Conservation (phyloP, 2,797 vertebrate species). For the Paguma larvata region DNA sequence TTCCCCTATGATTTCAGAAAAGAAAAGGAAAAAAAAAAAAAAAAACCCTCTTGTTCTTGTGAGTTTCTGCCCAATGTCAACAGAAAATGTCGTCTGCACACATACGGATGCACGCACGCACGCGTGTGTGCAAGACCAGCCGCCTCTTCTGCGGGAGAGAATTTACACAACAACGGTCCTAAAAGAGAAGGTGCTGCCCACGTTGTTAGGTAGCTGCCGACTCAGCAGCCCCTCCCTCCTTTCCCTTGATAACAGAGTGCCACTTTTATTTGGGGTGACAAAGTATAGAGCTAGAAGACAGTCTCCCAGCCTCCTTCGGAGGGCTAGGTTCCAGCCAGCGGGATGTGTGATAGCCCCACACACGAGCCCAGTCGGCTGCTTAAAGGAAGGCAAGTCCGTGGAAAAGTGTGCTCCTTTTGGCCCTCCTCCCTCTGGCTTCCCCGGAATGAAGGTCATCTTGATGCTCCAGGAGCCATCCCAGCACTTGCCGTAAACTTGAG, state of each 20-base stretch:
- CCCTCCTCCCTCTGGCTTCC: background rate
- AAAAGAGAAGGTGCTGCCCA: background rate
- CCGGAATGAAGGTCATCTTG: background rate
- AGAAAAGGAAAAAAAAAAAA: background rate
- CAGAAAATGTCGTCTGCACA: background rate
- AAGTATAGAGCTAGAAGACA: background rate
- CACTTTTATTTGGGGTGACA: background rate
- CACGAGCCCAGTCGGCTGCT: background rate
- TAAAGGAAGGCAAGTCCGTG: background rate
- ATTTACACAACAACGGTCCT: background rate
- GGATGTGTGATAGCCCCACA: background rate
- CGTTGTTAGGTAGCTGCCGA: background rate
- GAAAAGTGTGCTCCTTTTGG: background rate
- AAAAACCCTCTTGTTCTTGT: background rate
- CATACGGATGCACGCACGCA: rapidly evolving
- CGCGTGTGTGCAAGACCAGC: background rate
- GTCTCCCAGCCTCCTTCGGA: background rate
- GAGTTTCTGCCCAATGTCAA: conserved; percentile 38
- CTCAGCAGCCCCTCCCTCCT: no score
- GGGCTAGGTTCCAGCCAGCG: background rate
- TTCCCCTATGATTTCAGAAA: conserved; percentile 72
- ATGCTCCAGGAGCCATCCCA: background rate
- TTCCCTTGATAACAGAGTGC: background rate
- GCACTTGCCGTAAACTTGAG: background rate
- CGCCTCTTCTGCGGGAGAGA: background rate